Evolutionary conservation across 2,113 vertebrate species (phyloP).

Genomic region (Epinephelus cyanopodus): DNA sequence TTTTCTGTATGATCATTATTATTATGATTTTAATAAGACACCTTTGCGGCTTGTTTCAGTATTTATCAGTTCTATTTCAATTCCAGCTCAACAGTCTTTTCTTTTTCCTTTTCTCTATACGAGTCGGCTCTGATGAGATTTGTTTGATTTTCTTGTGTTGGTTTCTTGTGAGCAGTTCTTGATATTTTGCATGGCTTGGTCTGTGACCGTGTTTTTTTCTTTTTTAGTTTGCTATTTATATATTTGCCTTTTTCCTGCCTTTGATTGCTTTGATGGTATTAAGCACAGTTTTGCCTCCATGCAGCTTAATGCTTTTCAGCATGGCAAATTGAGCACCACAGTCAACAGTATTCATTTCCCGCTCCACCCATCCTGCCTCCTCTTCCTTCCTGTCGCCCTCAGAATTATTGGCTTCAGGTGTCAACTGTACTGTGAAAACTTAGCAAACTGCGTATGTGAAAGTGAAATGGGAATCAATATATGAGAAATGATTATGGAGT

Average conservation of each 20-base stretch:
- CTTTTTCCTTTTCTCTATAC: constrained; percentile 57
- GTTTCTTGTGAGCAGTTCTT: constrained; percentile 65
- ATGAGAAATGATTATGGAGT: constrained; percentile 35
- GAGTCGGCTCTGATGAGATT: constrained; percentile 59
- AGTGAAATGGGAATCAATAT: constrained; percentile 33
- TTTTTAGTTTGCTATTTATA: constrained; percentile 66
- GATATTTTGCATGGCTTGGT: constrained; percentile 80
- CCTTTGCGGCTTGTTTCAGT: constrained; percentile 81
- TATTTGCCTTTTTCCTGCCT: constrained; percentile 66
- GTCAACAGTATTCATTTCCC: constrained; percentile 72
- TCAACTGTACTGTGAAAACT: constrained; percentile 95
- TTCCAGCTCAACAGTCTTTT: constrained; percentile 69
- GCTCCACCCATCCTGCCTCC: constrained; percentile 75
- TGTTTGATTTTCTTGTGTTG: constrained; percentile 61
- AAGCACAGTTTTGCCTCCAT: constrained; percentile 77
- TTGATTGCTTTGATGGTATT: constrained; percentile 82
- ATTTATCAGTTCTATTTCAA: constrained; percentile 79
- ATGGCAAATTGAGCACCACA: constrained; percentile 79
- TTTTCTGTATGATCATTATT: constrained; percentile 69
- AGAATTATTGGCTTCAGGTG: constrained; percentile 81
- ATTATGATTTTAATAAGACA: constrained; percentile 64
- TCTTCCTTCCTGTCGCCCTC: constrained; percentile 69
- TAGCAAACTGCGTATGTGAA: constrained; percentile 38
- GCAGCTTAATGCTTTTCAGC: constrained; percentile 78
- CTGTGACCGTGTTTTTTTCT: constrained; percentile 29